Base-by-base conservation (phyloP, 1,140 invertebrate genomes). In the Bombus superbus region DNA sequence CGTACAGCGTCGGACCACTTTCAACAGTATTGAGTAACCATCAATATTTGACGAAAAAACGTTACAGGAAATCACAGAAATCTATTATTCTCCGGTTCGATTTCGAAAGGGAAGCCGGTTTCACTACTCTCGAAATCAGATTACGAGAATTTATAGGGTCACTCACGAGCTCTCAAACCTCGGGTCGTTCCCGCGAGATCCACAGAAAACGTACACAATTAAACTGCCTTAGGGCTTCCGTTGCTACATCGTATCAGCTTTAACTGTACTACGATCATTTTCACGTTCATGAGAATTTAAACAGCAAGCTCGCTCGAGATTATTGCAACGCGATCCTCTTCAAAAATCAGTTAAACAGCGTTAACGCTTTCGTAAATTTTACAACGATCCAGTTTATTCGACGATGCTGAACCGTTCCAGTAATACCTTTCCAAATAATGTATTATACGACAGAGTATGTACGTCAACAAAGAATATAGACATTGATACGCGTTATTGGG, bases 81-180 rank as follows among this genome's bases (percentile, higher is more conserved):
- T 88, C 86, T 88, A 89, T 91, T 91, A 90, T 89, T 81, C 62
- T 73, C 9, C 25, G 53, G 62, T 88, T 88, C 85, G 89, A 90
- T 90, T 89, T 87, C 84, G 76, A 80, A 85, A 82, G 83, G 87
- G 86, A 85, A 83, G 71, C 80, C 69, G 47, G 81, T 71, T 73
- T 91, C 87, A 86, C 87, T 87, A 76, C 87, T 92, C 89, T 85
- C 59, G 87, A 92, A 92, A 92, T 92, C 91, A 92, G 92, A 92
- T 92, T 92, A 92, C 82, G 82, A 87, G 88, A 92, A 92, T 92
- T 92, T 92, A 92, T 92, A 90, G 92, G 89, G 92, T 87, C 91
- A 92, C 92, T 92, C 89, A 89, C 35, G 72, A 82, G 22, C 44
- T 71, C 77, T 32, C 59, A 53, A 64, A 80, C 47, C 53, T 62